Conservation (phyloP, 2,113 vertebrate genomes). For the Fulica atra region DNA sequence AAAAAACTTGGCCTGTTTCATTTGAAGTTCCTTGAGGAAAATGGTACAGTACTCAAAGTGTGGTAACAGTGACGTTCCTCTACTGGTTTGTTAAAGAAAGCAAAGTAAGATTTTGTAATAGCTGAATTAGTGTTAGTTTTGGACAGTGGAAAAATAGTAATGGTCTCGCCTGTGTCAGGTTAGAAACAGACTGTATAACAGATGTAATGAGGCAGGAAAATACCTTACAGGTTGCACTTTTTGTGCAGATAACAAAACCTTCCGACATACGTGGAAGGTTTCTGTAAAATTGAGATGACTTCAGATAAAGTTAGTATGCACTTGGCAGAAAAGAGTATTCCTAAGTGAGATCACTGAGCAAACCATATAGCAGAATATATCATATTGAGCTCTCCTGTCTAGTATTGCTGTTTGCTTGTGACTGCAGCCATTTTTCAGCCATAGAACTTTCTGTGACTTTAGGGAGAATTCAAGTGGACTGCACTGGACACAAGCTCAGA, state of each 20-base stretch:
- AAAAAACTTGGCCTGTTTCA: background rate
- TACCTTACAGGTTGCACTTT: background rate
- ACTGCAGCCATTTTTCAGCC: background rate
- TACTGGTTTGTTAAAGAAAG: background rate
- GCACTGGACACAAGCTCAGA: background rate
- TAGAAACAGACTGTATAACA: background rate
- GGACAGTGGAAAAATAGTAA: background rate
- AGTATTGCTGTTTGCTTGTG: background rate
- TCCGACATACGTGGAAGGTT: background rate
- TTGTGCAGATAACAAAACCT: background rate
- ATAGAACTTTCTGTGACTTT: background rate
- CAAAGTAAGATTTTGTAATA: background rate
- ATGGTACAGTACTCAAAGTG: background rate
- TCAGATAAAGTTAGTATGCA: background rate
- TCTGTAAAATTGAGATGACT: background rate
- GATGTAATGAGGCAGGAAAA: background rate
- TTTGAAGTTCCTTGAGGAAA: background rate
- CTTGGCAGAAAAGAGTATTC: background rate
- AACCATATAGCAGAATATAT: accelerated
- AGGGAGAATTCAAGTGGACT: background rate
- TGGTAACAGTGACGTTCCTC: background rate
- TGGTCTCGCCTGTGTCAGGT: background rate
- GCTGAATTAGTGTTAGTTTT: background rate
- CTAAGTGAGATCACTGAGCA: background rate
- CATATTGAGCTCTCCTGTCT: background rate